Conservation (phyloP, 1,140 invertebrate species). For the Pollicipes pollicipes region DNA sequence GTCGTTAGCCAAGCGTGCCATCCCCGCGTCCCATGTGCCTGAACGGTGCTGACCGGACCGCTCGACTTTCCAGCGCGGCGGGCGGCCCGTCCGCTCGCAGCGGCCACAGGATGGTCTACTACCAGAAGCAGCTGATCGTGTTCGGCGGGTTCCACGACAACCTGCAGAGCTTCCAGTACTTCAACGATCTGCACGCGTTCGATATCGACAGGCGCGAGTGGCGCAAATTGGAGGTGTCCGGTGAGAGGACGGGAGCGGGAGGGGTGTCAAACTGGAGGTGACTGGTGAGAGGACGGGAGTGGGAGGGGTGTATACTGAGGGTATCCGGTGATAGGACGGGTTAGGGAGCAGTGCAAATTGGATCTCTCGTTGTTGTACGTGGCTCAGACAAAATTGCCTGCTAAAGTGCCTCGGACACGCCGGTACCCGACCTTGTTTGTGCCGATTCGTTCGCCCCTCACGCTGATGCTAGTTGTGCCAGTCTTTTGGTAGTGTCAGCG, state of each 20-base stretch:
- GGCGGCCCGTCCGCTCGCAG: slow-evolving; percentile 67
- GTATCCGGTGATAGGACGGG: slow-evolving; percentile 32
- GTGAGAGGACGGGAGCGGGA: slow-evolving; percentile 35
- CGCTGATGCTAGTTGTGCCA: no score
- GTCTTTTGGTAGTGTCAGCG: no score
- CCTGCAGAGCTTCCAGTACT: slow-evolving; percentile 68
- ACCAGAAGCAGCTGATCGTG: slow-evolving; percentile 59
- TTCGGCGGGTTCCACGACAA: slow-evolving; percentile 90
- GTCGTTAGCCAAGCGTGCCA: background rate
- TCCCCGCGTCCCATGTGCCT: background rate
- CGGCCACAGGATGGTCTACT: slow-evolving; percentile 65
- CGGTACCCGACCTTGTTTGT: no score
- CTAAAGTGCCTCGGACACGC: no score
- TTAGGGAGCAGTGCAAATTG: no score
- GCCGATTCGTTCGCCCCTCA: no score
- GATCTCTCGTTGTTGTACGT: no score
- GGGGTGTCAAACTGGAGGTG: slow-evolving; percentile 57
- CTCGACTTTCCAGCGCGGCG: no score
- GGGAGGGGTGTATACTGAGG: slow-evolving; percentile 59
- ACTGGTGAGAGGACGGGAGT: slow-evolving; percentile 33
- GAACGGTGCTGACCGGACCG: slow-evolving; percentile 31
- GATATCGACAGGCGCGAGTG: slow-evolving; percentile 56
- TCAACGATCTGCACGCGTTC: slow-evolving; percentile 71
- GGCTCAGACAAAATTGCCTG: no score
- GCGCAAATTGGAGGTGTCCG: slow-evolving; percentile 49